phyloP scores from a whole-genome alignment of 1,140 invertebrate genomes.

The Geopemphigus sp. region DNA sequence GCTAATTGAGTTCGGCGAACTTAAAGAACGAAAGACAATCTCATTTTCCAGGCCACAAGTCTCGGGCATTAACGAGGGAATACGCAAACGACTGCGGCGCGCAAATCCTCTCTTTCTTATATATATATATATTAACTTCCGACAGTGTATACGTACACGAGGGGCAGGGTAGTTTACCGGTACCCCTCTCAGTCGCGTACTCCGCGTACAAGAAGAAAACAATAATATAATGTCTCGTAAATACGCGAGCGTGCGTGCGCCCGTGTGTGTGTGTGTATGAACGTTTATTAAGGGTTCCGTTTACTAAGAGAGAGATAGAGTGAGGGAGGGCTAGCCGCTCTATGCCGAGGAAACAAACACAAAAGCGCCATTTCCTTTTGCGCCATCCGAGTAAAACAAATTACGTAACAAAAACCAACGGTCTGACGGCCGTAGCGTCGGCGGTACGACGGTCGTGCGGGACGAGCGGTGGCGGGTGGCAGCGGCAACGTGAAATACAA shows the following conservation, averaged over 20 bases:
- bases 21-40: conserved; percentile 36
- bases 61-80: conserved; percentile 3
- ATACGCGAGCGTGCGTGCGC: no score
- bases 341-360: conserved; percentile 44
- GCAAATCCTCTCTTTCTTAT: no score
- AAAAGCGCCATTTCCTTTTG: conserved; percentile 48
- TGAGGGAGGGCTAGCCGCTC: no score
- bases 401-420: conserved; percentile 49
- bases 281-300: conserved; percentile 49
- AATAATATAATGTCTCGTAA: conserved; percentile 43
- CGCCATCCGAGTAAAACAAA: conserved; percentile 49
- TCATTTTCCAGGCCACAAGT: conserved; percentile 47
- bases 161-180: conserved; percentile 1
- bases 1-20: conserved; percentile 28
- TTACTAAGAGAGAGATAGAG: background rate
- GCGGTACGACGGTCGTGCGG: no score
- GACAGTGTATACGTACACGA: background rate
- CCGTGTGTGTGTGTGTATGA: background rate
- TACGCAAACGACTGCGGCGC: conserved; percentile 28
- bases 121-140: conserved; percentile 14
- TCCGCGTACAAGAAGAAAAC: conserved; percentile 29
- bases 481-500: conserved; percentile 48
- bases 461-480: no score
- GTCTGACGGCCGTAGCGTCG: conserved; percentile 11
- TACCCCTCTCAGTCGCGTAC: background rate